Conservation (phyloP, 2,888 invertebrate species). For the Argynnis bischoffii region DNA sequence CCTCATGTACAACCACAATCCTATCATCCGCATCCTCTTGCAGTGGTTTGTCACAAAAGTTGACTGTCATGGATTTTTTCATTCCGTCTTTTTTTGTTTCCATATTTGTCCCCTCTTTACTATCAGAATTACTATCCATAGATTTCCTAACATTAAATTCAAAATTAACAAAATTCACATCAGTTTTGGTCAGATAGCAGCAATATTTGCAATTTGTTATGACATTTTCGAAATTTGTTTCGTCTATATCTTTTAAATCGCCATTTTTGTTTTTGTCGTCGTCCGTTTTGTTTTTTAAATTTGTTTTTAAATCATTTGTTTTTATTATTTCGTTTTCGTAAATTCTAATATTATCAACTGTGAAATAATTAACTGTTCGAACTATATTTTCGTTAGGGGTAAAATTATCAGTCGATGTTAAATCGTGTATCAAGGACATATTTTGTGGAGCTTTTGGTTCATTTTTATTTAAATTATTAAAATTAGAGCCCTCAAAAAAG, state of each 20-base stretch:
- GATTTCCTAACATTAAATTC: constrained; percentile 53
- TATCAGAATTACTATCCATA: constrained; percentile 48
- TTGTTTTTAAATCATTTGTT: constrained; percentile 23
- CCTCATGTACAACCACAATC: constrained; percentile 55
- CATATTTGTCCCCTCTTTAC: constrained; percentile 40
- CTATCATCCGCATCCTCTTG: constrained; percentile 54
- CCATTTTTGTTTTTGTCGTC: constrained; percentile 24
- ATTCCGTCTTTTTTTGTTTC: constrained; percentile 38
- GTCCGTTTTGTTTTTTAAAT: constrained; percentile 37
- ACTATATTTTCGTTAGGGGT: constrained; percentile 53
- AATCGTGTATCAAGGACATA: constrained; percentile 61
- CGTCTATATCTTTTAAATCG: constrained; percentile 38
- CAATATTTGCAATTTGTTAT: constrained; percentile 59
- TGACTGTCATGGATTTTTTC: constrained; percentile 48
- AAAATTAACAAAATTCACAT: constrained; percentile 36
- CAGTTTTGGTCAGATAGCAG: constrained; percentile 45
- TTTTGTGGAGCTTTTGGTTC: constrained; percentile 46
- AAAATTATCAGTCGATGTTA: constrained; percentile 60
- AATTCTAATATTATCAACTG: constrained; percentile 49
- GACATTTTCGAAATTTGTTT: constrained; percentile 40
- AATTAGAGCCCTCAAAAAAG: constrained; percentile 38
- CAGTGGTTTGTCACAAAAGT: constrained; percentile 48
- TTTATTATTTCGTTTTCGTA: not conserved
- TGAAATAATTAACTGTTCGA: constrained; percentile 65
- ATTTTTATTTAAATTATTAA: constrained; percentile 8